Evolutionary conservation across 2,888 invertebrate species (phyloP).

Genomic region (Epinotia demarniana): DNA sequence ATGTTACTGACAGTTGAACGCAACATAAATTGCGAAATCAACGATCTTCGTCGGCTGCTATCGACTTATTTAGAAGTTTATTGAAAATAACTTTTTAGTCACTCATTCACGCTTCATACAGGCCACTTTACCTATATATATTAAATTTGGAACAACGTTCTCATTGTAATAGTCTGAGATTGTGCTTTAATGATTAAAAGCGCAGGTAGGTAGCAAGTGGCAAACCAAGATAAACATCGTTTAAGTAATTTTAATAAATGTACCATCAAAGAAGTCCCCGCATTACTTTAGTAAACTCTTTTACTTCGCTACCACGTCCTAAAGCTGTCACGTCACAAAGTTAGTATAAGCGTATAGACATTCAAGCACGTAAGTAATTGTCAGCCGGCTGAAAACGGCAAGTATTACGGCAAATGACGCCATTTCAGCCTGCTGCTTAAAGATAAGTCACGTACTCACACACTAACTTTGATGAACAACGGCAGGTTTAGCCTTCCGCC

Average conservation of each 20-base stretch:
- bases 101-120: too few species aligned
- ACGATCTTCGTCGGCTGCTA: neutral
- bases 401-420: constrained; percentile 36
- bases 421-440: constrained; percentile 60
- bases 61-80: too few species aligned
- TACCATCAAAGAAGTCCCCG: neutral
- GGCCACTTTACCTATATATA: too few species aligned
- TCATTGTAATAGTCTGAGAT: too few species aligned
- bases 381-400: constrained; percentile 32
- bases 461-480: constrained; percentile 66
- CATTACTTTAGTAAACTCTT: neutral
- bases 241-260: neutral
- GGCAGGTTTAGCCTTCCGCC: constrained; percentile 33
- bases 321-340: constrained; percentile 1
- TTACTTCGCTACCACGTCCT: neutral
- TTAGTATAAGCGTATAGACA: constrained; percentile 18
- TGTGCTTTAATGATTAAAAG: too few species aligned
- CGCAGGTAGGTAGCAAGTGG: neutral
- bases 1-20: neutral
- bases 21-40: neutral
- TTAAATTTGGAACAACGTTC: too few species aligned
- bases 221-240: neutral
- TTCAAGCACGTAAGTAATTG: constrained; percentile 39
- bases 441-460: constrained; percentile 78
- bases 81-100: too few species aligned